phyloP scores from a whole-genome alignment of 1,140 invertebrate species.

The Apis cerana region DNA sequence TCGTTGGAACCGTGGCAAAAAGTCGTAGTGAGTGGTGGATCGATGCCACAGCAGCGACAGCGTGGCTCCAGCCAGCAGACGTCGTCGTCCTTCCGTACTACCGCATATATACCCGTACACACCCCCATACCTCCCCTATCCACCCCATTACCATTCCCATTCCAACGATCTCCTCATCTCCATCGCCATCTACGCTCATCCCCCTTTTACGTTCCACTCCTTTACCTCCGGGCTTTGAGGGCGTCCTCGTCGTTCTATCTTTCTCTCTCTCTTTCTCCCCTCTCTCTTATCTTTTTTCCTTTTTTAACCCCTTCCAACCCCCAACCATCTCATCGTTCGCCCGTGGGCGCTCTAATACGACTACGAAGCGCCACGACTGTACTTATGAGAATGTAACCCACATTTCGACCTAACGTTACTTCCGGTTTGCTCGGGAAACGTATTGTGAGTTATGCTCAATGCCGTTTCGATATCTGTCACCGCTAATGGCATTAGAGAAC shows the following conservation, averaged over 20 bases:
- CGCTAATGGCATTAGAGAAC: constrained; percentile 28
- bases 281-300: background rate
- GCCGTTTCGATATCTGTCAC: constrained; percentile 33
- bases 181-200: constrained; percentile 45
- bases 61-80: constrained; percentile 76
- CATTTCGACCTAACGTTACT: constrained; percentile 61
- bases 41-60: constrained; percentile 74
- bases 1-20: constrained; percentile 70
- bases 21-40: constrained; percentile 70
- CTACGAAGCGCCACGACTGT: constrained; percentile 48
- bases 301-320: constrained; percentile 5
- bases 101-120: constrained; percentile 38
- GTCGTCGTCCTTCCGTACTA: constrained; percentile 64
- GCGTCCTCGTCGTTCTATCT: constrained; percentile 27
- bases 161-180: constrained; percentile 58
- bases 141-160: constrained; percentile 62
- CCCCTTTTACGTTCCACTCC: constrained; percentile 37
- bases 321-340: constrained; percentile 31
- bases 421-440: constrained; percentile 50
- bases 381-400: constrained; percentile 66
- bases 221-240: constrained; percentile 32
- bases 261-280: background rate
- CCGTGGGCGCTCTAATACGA: constrained; percentile 61
- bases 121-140: constrained; percentile 34
- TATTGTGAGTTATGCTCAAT: constrained; percentile 41